These are phyloP conservation scores for Melanchra persicariae DNA, from an alignment of 2,888 invertebrate genomes.

Conservation along the genomic window DNA sequence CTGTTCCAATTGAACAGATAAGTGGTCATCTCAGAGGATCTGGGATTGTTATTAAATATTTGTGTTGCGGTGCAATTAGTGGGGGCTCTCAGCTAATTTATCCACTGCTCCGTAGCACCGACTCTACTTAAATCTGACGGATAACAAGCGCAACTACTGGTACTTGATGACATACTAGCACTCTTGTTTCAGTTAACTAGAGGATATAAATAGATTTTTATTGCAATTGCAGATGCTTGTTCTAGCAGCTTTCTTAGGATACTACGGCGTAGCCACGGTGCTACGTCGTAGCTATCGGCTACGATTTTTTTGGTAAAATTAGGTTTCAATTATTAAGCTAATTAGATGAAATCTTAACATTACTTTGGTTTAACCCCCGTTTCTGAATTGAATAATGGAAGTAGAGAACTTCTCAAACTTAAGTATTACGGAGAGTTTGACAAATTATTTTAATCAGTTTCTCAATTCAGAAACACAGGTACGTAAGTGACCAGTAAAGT, in stretches of 20 bases:
- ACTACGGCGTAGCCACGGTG: background rate
- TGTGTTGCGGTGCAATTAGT: constrained; percentile 90
- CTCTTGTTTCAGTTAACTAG: constrained; percentile 11
- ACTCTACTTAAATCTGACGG: constrained; percentile 21
- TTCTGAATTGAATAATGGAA: background rate
- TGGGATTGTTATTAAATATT: constrained; percentile 91
- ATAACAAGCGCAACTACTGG: constrained; percentile 35
- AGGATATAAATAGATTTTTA: constrained; percentile 27
- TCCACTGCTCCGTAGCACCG: constrained; percentile 66
- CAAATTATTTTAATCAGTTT: background rate
- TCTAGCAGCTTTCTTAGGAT: background rate
- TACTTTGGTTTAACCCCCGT: background rate
- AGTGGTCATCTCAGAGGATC: constrained; percentile 88
- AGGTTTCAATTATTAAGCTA: background rate
- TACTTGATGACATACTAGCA: constrained; percentile 39
- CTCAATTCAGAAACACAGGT: background rate
- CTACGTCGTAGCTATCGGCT: constrained; percentile 9
- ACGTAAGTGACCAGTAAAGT: background rate
- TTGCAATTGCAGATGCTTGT: constrained; percentile 4
- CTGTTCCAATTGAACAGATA: constrained; percentile 84
- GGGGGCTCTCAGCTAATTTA: constrained; percentile 87
- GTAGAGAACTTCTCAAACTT: background rate
- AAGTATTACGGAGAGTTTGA: background rate
- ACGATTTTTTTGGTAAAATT: background rate
- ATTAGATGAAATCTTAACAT: background rate